Conservation (phyloP, 2,113 vertebrate species). For the Aegithalos caudatus region DNA sequence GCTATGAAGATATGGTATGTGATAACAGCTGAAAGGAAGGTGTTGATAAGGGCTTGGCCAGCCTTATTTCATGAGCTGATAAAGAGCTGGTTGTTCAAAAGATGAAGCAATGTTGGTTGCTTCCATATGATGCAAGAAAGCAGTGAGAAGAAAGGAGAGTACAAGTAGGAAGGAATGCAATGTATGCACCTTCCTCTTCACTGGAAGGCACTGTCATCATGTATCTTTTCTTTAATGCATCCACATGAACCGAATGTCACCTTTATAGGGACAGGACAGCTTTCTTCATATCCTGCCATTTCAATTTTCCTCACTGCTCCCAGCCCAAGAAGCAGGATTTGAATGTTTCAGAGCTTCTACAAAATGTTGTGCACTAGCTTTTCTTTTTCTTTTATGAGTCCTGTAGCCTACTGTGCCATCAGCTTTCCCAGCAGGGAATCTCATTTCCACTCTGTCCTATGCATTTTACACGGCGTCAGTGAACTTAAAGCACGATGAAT, state of each 20-base stretch:
- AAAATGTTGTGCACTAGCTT: slow-evolving; percentile 21
- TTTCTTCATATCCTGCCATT: background rate
- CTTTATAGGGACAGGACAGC: background rate
- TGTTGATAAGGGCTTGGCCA: background rate
- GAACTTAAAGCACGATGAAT: slow-evolving; percentile 31
- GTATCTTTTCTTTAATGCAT: background rate
- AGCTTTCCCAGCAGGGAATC: slow-evolving; percentile 61
- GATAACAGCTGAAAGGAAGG: background rate
- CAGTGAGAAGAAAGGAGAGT: background rate
- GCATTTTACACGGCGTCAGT: slow-evolving; percentile 5
- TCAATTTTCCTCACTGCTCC: background rate
- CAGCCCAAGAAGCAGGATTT: background rate
- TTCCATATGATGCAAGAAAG: background rate
- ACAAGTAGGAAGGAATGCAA: background rate
- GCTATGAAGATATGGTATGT: background rate
- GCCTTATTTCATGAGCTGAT: background rate
- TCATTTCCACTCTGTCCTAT: slow-evolving; percentile 32
- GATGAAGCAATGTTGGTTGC: background rate
- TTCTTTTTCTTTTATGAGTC: slow-evolving; percentile 41
- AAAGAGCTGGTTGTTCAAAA: background rate
- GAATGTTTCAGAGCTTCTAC: slow-evolving; percentile 5
- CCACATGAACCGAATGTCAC: background rate
- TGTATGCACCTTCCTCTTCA: background rate
- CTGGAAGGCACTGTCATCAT: background rate
- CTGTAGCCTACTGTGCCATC: slow-evolving; percentile 30